A percentile compares a stretch with the other conserved stretches of the same genome.
Conservation (phyloP, 2,797 vertebrate species). For the Oreortyx pictus region DNA sequence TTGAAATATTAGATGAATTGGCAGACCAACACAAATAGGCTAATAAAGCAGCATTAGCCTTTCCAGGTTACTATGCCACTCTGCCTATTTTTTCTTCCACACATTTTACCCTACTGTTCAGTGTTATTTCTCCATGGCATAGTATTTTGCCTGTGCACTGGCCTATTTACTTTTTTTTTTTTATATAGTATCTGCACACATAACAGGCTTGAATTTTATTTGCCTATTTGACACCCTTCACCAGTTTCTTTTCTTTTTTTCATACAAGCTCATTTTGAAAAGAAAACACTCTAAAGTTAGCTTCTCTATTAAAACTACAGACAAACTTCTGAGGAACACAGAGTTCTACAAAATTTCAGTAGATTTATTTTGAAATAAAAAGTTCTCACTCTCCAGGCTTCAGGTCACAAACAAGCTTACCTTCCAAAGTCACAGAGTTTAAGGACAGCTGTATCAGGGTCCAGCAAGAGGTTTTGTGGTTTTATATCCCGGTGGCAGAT, state of each 20-base stretch:
- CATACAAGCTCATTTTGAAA: not conserved
- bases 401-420: slow-evolving; percentile 76
- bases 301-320: not conserved
- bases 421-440: slow-evolving; percentile 99
- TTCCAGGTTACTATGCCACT: not conserved
- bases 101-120: not conserved
- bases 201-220: not conserved
- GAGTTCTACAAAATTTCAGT: not conserved
- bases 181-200: not conserved
- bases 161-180: not conserved
- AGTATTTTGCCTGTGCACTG: not conserved
- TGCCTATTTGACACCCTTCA: not conserved
- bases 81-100: not conserved
- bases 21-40: not conserved
- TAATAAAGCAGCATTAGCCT: not conserved
- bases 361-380: not conserved
- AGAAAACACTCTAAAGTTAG: accelerated
- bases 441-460: slow-evolving; percentile 97
- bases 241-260: not conserved
- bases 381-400: not conserved
- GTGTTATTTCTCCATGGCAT: not conserved
- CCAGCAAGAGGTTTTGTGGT: slow-evolving; percentile 99
- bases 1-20: not conserved
- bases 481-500: slow-evolving; percentile 99
- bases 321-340: not conserved